These are phyloP conservation scores for Origma solitaria DNA, from an alignment of 2,113 vertebrate species.

Conservation along the genomic window DNA sequence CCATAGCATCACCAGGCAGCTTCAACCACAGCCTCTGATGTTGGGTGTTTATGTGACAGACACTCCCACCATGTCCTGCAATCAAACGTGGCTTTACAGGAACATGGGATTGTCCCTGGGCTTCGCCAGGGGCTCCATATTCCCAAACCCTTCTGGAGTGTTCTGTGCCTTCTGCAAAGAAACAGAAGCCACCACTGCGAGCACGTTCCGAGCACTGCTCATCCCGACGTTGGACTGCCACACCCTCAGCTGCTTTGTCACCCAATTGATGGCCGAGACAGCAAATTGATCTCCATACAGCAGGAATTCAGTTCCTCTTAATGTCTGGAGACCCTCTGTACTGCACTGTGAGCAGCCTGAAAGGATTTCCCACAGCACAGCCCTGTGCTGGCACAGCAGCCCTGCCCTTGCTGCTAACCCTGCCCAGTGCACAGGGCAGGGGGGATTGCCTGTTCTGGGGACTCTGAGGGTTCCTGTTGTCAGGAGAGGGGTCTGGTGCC, in stretches of 20 bases:
- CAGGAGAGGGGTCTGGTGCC: not conserved
- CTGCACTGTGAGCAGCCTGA: not conserved
- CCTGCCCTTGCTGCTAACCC: not conserved
- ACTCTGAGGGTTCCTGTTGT: not conserved
- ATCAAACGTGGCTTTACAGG: not conserved
- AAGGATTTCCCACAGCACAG: not conserved
- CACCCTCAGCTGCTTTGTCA: not conserved
- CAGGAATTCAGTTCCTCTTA: not conserved
- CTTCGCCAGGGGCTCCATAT: not conserved
- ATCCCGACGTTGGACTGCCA: not conserved
- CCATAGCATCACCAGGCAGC: not conserved
- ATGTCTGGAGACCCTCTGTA: not conserved
- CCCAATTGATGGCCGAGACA: not conserved
- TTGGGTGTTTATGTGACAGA: not conserved
- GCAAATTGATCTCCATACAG: not conserved
- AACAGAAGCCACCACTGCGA: not conserved
- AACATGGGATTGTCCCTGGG: not conserved
- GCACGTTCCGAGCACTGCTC: not conserved
- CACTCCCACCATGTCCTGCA: accelerated
- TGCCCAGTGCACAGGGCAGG: not conserved
- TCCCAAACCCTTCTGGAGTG: not conserved
- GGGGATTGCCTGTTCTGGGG: not conserved
- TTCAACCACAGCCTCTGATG: accelerated
- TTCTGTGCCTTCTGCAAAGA: not conserved
- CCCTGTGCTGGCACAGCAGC: not conserved